phyloP scores from a whole-genome alignment of 1,140 invertebrate species.

The Rhizoglyphus robini region DNA sequence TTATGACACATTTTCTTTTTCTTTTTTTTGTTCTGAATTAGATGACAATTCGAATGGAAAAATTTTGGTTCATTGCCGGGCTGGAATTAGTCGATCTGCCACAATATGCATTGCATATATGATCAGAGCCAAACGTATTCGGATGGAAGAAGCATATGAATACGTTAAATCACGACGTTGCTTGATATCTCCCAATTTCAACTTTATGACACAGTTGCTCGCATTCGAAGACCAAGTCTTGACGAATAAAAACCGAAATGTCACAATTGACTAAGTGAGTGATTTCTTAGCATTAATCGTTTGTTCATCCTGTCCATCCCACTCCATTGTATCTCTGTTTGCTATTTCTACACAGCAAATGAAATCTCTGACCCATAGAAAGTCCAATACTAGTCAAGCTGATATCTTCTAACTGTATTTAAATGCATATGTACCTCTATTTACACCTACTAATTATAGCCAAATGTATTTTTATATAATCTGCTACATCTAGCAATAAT shows the following conservation, averaged over 20 bases:
- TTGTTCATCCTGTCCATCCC: neutral
- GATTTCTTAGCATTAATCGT: neutral
- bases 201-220: constrained; percentile 72
- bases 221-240: constrained; percentile 53
- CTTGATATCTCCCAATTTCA: constrained; percentile 71
- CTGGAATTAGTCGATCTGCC: constrained; percentile 72
- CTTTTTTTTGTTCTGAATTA: too few species aligned
- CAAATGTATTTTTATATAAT: neutral
- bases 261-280: neutral
- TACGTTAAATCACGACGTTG: constrained; percentile 52
- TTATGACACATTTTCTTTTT: too few species aligned
- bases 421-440: neutral
- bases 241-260: constrained; percentile 7
- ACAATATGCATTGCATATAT: constrained; percentile 72
- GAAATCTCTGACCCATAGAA: neutral
- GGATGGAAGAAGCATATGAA: constrained; percentile 59
- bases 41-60: constrained; percentile 37
- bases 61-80: constrained; percentile 72
- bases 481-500: neutral
- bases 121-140: constrained; percentile 63
- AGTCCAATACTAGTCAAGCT: neutral
- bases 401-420: neutral
- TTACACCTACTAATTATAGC: neutral
- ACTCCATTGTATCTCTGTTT: neutral
- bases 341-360: neutral